These are phyloP conservation scores for Tangara arthus DNA, from an alignment of 2,797 vertebrate species.

Conservation along the genomic window DNA sequence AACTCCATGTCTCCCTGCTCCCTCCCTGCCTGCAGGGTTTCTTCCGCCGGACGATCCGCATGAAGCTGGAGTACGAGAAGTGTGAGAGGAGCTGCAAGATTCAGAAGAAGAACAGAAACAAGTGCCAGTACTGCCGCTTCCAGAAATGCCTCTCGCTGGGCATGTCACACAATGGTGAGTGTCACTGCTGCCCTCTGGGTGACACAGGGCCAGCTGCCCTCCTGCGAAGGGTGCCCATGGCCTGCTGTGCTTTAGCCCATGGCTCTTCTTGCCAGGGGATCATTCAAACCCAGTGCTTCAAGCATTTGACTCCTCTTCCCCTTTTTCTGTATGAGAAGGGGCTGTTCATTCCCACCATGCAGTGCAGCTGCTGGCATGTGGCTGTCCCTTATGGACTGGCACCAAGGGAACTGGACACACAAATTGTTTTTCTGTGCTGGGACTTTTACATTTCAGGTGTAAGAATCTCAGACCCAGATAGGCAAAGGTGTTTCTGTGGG, in stretches of 20 bases:
- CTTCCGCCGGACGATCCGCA: slow-evolving; percentile 94
- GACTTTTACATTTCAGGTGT: background rate
- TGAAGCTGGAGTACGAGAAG: slow-evolving; percentile 96
- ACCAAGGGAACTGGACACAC: background rate
- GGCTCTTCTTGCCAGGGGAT: background rate
- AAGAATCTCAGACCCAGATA: background rate
- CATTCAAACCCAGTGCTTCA: background rate
- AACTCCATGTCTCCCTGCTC: background rate
- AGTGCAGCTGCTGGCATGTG: background rate
- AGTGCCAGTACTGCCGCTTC: slow-evolving; percentile 99
- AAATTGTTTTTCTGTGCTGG: background rate
- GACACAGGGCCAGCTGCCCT: background rate
- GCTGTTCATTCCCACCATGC: rapidly evolving
- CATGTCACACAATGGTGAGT: slow-evolving; percentile 98
- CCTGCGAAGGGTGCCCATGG: background rate
- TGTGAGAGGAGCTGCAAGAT: slow-evolving; percentile 95
- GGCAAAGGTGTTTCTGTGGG: background rate
- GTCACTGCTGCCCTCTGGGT: background rate
- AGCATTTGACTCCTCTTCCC: background rate
- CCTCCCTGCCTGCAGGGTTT: slow-evolving; percentile 82
- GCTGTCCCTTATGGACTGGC: background rate
- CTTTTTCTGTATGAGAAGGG: background rate
- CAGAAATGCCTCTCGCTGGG: slow-evolving; percentile 97
- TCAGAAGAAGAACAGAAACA: slow-evolving; percentile 98
- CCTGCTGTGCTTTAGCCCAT: background rate